Evolutionary conservation across 1,140 invertebrate species (phyloP).

Genomic region (Drosophila bocqueti): DNA sequence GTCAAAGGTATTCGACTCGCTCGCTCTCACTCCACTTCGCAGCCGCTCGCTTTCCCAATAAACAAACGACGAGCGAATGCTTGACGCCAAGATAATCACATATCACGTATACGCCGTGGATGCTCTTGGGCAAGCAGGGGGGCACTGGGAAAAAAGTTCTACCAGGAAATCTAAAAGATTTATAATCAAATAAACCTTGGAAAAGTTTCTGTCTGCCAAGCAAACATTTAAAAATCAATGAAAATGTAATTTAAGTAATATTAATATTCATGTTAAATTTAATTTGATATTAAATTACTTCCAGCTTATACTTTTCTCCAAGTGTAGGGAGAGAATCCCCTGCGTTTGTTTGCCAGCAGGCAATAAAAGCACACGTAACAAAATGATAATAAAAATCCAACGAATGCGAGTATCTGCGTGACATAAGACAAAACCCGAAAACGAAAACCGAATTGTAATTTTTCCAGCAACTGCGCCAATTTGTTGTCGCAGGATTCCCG

Average conservation of each 20-base stretch:
- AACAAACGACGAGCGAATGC: constrained; percentile 38
- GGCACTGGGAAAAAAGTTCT: not conserved
- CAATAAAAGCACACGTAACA: constrained; percentile 81
- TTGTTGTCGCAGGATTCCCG: constrained; percentile 29
- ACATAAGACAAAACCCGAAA: constrained; percentile 73
- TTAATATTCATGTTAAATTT: too few species aligned
- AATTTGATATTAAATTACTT: too few species aligned
- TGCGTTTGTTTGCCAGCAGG: constrained; percentile 48
- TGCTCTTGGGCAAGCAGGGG: constrained; percentile 21
- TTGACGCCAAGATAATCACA: constrained; percentile 70
- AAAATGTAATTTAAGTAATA: not conserved
- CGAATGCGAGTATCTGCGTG: constrained; percentile 67
- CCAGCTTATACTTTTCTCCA: not conserved
- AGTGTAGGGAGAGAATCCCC: constrained; percentile 1
- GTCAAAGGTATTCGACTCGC: constrained; percentile 43
- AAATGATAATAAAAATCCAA: constrained; percentile 78
- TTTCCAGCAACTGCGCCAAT: constrained; percentile 54
- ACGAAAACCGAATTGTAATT: constrained; percentile 66
- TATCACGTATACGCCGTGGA: constrained; percentile 71
- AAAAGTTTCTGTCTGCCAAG: not conserved
- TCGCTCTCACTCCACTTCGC: not conserved
- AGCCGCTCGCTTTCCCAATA: constrained; percentile 22
- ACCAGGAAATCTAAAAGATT: too few species aligned
- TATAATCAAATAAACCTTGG: not conserved
- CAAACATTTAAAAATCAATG: not conserved